Evolutionary conservation across 1,140 invertebrate genomes (phyloP), one percentile per base, ranked within the genome.

Genomic region (Drosophila bocki): DNA sequence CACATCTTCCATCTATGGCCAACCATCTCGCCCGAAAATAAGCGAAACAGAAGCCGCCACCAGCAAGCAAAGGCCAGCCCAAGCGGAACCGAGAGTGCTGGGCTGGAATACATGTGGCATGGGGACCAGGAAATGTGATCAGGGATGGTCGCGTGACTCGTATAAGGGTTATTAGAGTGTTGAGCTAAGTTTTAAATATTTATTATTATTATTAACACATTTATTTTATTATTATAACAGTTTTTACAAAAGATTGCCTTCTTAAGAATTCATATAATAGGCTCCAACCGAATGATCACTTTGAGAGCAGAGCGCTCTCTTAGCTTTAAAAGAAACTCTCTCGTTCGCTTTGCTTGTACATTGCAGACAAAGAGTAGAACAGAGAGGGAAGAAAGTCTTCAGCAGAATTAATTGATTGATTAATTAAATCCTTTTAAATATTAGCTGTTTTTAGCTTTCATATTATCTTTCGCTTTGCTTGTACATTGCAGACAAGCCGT

Each of bases 21-120:
- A 37, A 45, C 58, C 62, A 69, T 65, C 33, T 65, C 33, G 33
- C 33, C 56, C 67, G 54, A 81, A 75, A 70, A 75, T 57, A 69
- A 61, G 56, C 63, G 61, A 51, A 80, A 75, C 58, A 80, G 54
- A 81, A 80, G 71, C 77, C 39, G 63, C 48, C 48, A 64, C 32
- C 74, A 74, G 74, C 26, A 76, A 81, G 71, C 63, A 78, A 65
- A 68, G 79, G 80, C 74, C 80, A 82, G 75, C 61, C 74, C 57
- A 74, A 78, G 75, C 80, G 80, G 72, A 82, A 68, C 80, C 70
- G 61, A 83, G 80, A 75, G 75, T 59, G 33, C 80, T 75, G 48
- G 71, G 48, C 78, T 77, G 79, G 78, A 72, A 81, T 74, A 41
- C 29, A 29, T 29, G 41, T 60, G 54, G 71, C 26, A 74, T 62